phyloP scores from a whole-genome alignment of 2,113 vertebrate genomes.

The Rhinoderma darwinii region DNA sequence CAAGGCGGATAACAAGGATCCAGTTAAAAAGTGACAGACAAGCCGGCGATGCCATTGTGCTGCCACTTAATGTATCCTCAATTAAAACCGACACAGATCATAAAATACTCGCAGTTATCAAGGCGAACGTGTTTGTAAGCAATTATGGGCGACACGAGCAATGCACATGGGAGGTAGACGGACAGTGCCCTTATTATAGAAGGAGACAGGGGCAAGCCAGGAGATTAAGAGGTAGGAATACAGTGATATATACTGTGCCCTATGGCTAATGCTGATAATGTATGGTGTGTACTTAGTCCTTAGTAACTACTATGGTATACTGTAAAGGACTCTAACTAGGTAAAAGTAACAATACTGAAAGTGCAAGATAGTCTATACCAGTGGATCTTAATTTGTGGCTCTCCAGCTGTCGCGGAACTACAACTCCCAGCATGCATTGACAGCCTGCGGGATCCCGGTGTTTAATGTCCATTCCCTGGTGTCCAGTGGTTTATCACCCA shows the following conservation, averaged over 20 bases:
- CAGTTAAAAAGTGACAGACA: background rate
- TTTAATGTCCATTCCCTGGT: too few relatives aligned
- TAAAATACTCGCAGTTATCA: background rate
- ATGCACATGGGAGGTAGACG: background rate
- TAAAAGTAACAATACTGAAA: background rate
- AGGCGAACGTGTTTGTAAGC: background rate
- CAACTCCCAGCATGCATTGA: too few relatives aligned
- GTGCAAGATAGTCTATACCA: background rate
- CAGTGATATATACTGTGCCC: background rate
- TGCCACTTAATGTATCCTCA: background rate
- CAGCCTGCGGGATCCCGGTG: too few relatives aligned
- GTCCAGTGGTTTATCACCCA: too few relatives aligned
- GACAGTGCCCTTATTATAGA: background rate
- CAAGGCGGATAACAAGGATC: constrained; percentile 6
- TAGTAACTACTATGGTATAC: background rate
- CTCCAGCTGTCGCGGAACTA: too few relatives aligned
- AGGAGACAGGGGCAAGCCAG: background rate
- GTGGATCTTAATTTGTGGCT: background rate
- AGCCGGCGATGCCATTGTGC: background rate
- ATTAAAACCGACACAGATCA: background rate
- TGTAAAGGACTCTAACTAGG: background rate
- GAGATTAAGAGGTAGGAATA: background rate
- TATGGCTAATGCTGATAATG: background rate
- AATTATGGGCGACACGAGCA: background rate
- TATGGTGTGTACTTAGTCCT: background rate